Evolutionary conservation across 2,797 vertebrate genomes (phyloP).

Genomic region (Choloepus didactylus): DNA sequence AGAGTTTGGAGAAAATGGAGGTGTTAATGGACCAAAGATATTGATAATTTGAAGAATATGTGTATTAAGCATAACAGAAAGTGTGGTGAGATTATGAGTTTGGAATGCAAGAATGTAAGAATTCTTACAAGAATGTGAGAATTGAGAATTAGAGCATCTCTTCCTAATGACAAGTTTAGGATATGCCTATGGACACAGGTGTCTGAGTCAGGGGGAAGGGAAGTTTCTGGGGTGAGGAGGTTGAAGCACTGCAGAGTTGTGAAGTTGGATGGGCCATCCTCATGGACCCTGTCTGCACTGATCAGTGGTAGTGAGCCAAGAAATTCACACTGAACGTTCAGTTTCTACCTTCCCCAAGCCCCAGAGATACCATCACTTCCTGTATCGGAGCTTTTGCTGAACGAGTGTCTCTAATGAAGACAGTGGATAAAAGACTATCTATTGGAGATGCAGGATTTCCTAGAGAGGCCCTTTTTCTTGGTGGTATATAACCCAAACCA

Average conservation of each 20-base stretch:
- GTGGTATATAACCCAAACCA: background rate
- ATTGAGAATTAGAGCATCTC: background rate
- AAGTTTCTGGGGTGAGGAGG: background rate
- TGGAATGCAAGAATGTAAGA: background rate
- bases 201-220: background rate
- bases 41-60: background rate
- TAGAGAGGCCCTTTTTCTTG: background rate
- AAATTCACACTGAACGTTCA: background rate
- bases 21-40: background rate
- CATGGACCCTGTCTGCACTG: background rate
- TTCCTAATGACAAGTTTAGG: background rate
- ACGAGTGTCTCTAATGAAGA: background rate
- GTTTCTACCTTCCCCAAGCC: background rate
- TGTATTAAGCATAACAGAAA: background rate
- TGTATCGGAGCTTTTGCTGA: background rate
- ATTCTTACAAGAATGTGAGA: background rate
- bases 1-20: background rate
- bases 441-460: background rate
- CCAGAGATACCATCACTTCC: background rate
- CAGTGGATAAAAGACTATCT: background rate
- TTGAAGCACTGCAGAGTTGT: background rate
- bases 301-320: background rate
- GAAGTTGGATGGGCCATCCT: background rate
- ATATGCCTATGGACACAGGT: background rate
- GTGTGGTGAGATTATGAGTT: background rate